Percentiles rank a stretch among this genome's conserved stretches.
Evolutionary conservation across 1,140 invertebrate genomes (phyloP).

Genomic region (Drosophila persimilis): DNA sequence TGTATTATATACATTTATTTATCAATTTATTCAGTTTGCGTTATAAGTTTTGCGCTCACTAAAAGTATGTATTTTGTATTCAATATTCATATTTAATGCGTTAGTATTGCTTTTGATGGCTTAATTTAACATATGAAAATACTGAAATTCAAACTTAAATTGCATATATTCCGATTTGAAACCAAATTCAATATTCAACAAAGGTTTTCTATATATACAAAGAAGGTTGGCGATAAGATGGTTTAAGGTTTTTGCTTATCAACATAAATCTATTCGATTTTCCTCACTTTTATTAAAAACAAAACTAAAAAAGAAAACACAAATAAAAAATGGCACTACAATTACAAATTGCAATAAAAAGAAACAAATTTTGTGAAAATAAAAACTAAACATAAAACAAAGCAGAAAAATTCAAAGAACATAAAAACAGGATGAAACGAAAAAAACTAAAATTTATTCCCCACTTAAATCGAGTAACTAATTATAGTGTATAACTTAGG

Average conservation of each 20-base stretch:
- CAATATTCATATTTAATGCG: slow-evolving; percentile 32
- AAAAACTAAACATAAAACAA: slow-evolving; percentile 32
- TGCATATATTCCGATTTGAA: slow-evolving; percentile 7
- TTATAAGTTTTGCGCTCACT: slow-evolving; percentile 48
- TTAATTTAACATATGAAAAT: slow-evolving; percentile 50
- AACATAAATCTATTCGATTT: slow-evolving; percentile 17
- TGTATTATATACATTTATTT: slow-evolving; percentile 73
- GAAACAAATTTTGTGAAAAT: slow-evolving; percentile 18
- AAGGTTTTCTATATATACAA: slow-evolving; percentile 54
- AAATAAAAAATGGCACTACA: slow-evolving; percentile 65
- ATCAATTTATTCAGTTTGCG: slow-evolving; percentile 52
- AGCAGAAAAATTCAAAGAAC: slow-evolving; percentile 22
- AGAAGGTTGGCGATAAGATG: slow-evolving; percentile 19
- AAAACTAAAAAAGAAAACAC: slow-evolving; percentile 5
- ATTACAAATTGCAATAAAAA: slow-evolving; percentile 28
- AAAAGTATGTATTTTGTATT: slow-evolving; percentile 42
- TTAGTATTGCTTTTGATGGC: slow-evolving; percentile 67
- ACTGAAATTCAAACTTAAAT: slow-evolving; percentile 59
- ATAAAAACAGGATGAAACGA: slow-evolving; percentile 5
- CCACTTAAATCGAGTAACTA: slow-evolving; percentile 53
- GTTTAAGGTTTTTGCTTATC: slow-evolving; percentile 26
- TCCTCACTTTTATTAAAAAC: slow-evolving; percentile 14
- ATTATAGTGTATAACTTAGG: slow-evolving; percentile 42
- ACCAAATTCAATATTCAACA: slow-evolving; percentile 39
- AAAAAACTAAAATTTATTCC: slow-evolving; percentile 37